Evolutionary conservation across 1,140 invertebrate species (phyloP), one percentile per base, ranked within the genome.

Genomic region (Tyrophagus putrescentiae): DNA sequence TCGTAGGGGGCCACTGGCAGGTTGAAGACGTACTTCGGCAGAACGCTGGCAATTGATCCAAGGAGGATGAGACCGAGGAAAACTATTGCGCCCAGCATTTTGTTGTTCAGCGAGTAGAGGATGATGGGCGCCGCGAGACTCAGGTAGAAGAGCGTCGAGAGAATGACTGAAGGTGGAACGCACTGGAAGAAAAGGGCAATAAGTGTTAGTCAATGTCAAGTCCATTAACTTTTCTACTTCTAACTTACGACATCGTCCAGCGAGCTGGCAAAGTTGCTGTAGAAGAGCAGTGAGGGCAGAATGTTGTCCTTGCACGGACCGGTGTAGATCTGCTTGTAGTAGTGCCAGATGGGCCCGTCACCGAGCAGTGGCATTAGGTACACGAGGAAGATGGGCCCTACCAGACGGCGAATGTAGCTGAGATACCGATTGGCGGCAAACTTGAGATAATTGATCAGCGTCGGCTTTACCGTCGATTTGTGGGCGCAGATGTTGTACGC

Each of bases 281-380:
- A 44, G 4, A 44, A 59, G 11, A 59, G 28, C 16, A 59, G 33
- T 18, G 57, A 21, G 18, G 7, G n/a, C 16, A 16, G 33, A 2
- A 59, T 18, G 33, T 59, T 44, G 32, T 59, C 1, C 36, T 59
- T 50, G 27, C 57, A 59, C 21, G 57, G 57, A 21, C 32, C 39
- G 25, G 23, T 28, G 36, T 59, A 42, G 18, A 59, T 6, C 36
- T 7, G 57, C 50, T 42, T 6, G 36, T n/a, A 59, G 36, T 59
- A 59, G 27, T 59, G 57, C 57, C 57, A 59, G 34, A 45, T 44
- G 11, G 57, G 57, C 32, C 57, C 57, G 31, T 59, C 57, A 45
- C 57, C 57, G 3, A 59, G 16, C 41, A 59, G 27, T 48, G 57
- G 57, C 7, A 59, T 44, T 18, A 59, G 34, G 34, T 59, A 59